A percentile compares a stretch with the other conserved stretches of the same genome.
Evolutionary conservation across 2,113 vertebrate species (phyloP).

Genomic region (Puntigrus tetrazona): DNA sequence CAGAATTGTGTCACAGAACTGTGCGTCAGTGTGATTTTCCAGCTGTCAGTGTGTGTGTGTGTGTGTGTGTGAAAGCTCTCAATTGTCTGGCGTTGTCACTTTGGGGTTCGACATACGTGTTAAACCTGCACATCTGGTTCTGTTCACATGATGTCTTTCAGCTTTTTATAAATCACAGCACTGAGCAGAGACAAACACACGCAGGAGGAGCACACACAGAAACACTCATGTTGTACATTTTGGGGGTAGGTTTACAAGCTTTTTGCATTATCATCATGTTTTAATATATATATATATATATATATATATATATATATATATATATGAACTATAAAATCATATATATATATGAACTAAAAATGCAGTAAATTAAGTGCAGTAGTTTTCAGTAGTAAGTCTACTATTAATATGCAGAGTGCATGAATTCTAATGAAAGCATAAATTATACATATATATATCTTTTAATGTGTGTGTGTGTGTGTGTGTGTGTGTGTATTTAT

Average conservation of each 20-base stretch:
- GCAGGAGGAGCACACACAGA: slow-evolving; percentile 17
- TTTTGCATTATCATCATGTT: background rate
- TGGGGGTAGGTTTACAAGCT: slow-evolving; percentile 64
- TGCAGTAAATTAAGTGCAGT: no score
- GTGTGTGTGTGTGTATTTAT: no score
- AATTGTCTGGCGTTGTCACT: background rate
- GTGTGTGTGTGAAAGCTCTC: background rate
- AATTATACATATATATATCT: no score
- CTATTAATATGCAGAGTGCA: no score
- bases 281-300: background rate
- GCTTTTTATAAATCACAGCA: slow-evolving; percentile 17
- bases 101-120: slow-evolving; percentile 49
- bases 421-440: no score
- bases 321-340: no score
- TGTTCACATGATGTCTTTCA: slow-evolving; percentile 34
- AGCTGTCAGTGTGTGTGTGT: slow-evolving; percentile 4
- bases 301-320: background rate
- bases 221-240: slow-evolving; percentile 65
- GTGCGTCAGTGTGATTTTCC: slow-evolving; percentile 17
- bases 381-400: no score
- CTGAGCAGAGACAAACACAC: slow-evolving; percentile 7
- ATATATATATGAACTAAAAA: no score
- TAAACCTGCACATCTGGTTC: slow-evolving; percentile 66
- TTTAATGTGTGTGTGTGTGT: no score
- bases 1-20: background rate